Base-by-base conservation (phyloP, 2,113 vertebrate genomes). In the Nannobrachium achirus region DNA sequence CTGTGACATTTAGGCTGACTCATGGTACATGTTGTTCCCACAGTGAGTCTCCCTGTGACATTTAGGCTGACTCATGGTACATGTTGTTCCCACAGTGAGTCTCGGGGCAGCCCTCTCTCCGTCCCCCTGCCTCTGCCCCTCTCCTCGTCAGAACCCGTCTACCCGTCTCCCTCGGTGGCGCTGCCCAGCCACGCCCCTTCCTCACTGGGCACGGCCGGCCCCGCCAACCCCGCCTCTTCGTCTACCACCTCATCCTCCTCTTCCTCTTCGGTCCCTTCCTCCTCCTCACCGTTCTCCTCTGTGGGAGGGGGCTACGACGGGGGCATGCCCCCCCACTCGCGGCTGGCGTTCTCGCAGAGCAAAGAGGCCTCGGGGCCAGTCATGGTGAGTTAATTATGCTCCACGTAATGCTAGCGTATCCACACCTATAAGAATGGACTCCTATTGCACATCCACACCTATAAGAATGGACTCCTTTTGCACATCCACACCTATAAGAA, bases 311-410 rank as follows among this genome's bases (percentile, higher is more conserved):
- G 81, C 56, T 92, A 90, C 6, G 92, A 93, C 15, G 87, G 88
- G 10, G 75, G 82, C 39, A 79, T 91, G 63, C 50, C 89, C 49
- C 76, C 88, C 69, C 90, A 92, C 76, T 75, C 89, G 13, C 69
- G 88, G 33, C 73, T 93, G 75, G 84, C 84, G 67, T 93, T 90
- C 73, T 83, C 91, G 53, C 92, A 93, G 75, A 89, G 71, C 78
- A 92, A 92, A 88, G 92, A 93, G 56, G 44, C 81, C 50, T 39
- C 90, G 0, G 90, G 89, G 41, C 81, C 91, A 50, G 86, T 93
- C 60, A 90, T 90, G 83, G 92, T 93, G 81, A 82, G 91, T 63
- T 9, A 63, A 25, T n/a, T n/a, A 20, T 8, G 9, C 10, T 11
- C 0, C 16, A 48, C 10, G 41, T 16, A 53, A 64, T n/a, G n/a